Evolutionary conservation across 2,797 vertebrate species (phyloP), one percentile per base, ranked within the genome.

Genomic region (Menidia menidia): DNA sequence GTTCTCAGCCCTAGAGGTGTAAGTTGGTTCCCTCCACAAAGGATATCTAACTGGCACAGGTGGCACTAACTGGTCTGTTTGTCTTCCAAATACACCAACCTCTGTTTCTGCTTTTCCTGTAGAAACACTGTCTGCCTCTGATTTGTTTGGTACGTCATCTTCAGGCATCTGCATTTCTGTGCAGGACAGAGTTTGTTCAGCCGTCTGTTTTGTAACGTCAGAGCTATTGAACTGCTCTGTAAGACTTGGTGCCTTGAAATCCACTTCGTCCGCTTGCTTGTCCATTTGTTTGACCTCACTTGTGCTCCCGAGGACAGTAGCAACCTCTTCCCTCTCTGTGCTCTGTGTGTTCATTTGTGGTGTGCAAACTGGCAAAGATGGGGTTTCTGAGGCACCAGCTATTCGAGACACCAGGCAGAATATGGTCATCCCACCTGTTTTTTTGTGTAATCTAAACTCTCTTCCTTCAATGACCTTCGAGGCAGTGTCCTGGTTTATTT

Each of bases 331-430:
- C 7, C 12, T 12, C 11, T 81, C 75, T 71, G 52, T 53, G 48
- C 45, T 75, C 78, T 77, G 33, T 71, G 19, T 53, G 19, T 64
- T 74, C 33, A 55, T 60, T 75, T 85, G 62, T 6, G 32, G 64
- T 56, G 57, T 70, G 54, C 60, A 78, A 31, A 84, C 32, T 8
- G 88, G 83, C 66, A 86, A 64, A 44, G 84, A 81, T 7, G 80
- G 30, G 4, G 61, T 71, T 55, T 90, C 88, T 11, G 87, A 64
- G 13, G 81, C 6, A 3, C 64, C 77, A 8, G 84, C 90, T 66
- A 85, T 91, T 60, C 92, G 86, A 57, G 94, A 95, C 59, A 94
- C 93, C 31, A 94, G 81, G 64, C 94, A 95, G 72, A 95, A 95
- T 66, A 94, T 85, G 3, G 93, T 94, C 86, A 92, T 62, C 5